These are phyloP conservation scores for Microctenopoma steveboyesi DNA, from an alignment of 2,797 vertebrate genomes.

Conservation along the genomic window DNA sequence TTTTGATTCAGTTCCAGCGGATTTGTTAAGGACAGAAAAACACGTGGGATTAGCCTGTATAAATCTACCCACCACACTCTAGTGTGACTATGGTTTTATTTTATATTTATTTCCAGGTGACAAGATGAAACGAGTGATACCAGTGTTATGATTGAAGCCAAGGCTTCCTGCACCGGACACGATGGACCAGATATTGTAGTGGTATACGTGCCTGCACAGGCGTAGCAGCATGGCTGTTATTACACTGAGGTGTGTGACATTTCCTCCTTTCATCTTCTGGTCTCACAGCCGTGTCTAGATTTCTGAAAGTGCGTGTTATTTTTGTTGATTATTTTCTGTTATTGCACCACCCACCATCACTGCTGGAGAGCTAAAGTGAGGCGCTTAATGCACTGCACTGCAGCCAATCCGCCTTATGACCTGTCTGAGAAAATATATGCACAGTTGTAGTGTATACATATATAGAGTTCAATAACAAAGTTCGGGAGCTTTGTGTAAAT, in stretches of 20 bases:
- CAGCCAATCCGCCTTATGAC: slow-evolving; percentile 53
- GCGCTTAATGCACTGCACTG: slow-evolving; percentile 43
- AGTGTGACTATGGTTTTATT: slow-evolving; percentile 1
- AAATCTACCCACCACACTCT: not conserved
- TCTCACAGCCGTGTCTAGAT: slow-evolving; percentile 42
- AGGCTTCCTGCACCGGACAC: slow-evolving; percentile 10
- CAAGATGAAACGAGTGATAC: slow-evolving; percentile 50
- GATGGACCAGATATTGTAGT: slow-evolving; percentile 48
- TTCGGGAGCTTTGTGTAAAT: slow-evolving; percentile 25
- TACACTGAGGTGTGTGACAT: slow-evolving; percentile 9
- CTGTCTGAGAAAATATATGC: slow-evolving; percentile 46
- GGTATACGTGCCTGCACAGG: slow-evolving; percentile 30
- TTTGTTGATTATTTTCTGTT: slow-evolving; percentile 56
- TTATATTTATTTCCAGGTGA: slow-evolving; percentile 45
- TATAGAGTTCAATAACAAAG: slow-evolving; percentile 30
- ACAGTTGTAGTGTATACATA: slow-evolving; percentile 9
- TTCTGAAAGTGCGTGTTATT: slow-evolving; percentile 40
- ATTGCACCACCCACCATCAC: slow-evolving; percentile 58
- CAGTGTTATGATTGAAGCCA: slow-evolving; percentile 40
- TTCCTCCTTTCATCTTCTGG: slow-evolving; percentile 41
- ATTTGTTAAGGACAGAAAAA: slow-evolving; percentile 3
- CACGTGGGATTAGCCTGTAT: not conserved
- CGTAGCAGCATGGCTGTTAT: slow-evolving; percentile 37
- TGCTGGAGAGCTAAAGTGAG: slow-evolving; percentile 49
- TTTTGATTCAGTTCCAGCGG: slow-evolving; percentile 22